Evolutionary conservation across 2,797 vertebrate species (phyloP).

Genomic region (Streptopelia turtur): DNA sequence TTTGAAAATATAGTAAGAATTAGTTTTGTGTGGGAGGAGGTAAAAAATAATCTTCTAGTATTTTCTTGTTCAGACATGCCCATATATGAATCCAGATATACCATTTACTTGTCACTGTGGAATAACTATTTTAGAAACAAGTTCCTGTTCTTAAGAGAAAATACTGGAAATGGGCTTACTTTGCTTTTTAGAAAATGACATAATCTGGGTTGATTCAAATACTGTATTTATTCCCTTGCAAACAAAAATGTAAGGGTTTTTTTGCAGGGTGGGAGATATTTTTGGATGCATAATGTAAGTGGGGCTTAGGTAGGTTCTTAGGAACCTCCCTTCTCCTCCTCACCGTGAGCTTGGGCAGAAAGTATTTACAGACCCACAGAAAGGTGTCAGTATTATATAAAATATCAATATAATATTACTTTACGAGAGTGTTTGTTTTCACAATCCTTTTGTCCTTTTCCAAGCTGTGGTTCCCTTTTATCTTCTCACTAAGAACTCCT

Average conservation of each 20-base stretch:
- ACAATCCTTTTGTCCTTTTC: neutral
- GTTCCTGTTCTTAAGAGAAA: neutral
- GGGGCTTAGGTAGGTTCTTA: neutral
- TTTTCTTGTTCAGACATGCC: neutral
- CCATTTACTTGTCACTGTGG: neutral
- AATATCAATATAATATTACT: neutral
- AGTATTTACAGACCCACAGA: neutral
- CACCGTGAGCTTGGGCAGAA: neutral
- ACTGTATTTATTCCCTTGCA: neutral
- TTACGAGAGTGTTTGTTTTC: neutral
- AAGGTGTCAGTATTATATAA: neutral
- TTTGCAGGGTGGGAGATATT: neutral
- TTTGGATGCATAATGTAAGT: neutral
- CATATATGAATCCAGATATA: neutral
- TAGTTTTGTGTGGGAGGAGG: constrained; percentile 21
- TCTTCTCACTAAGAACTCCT: neutral
- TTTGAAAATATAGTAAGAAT: constrained; percentile 60
- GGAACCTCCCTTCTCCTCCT: neutral
- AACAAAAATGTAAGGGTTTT: neutral
- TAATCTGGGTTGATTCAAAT: neutral
- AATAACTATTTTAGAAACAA: neutral
- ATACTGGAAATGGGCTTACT: neutral
- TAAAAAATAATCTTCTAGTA: neutral
- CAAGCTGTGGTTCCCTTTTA: neutral
- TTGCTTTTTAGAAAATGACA: neutral